Conservation (phyloP, 2,888 invertebrate genomes). For the Ennomos quercinarius region DNA sequence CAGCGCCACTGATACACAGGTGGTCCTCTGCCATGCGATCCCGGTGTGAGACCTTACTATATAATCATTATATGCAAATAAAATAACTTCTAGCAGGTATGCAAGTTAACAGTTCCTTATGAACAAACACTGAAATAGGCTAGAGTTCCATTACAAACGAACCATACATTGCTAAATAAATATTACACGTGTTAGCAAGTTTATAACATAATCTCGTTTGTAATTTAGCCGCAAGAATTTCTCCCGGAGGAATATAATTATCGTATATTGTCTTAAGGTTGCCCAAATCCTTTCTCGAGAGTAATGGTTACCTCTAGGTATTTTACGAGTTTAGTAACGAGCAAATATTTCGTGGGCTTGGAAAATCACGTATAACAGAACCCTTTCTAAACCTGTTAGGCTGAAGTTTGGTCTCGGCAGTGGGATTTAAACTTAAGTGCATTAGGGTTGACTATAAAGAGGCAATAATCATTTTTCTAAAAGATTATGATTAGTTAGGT, state of each 20-base stretch:
- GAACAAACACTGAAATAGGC: too few species aligned
- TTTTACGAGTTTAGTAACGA: constrained; percentile 37
- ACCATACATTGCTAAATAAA: too few species aligned
- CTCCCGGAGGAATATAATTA: constrained; percentile 33
- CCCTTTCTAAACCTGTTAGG: constrained; percentile 8
- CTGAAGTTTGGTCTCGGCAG: background rate
- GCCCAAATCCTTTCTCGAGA: constrained; percentile 40
- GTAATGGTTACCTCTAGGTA: constrained; percentile 40
- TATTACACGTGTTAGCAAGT: constrained; percentile 8
- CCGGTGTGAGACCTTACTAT: too few species aligned
- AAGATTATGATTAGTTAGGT: too few species aligned
- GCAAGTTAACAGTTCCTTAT: too few species aligned
- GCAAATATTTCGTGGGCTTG: constrained; percentile 29
- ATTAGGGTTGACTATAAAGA: constrained; percentile 1
- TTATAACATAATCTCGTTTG: constrained; percentile 18
- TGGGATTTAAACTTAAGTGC: background rate
- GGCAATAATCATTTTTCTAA: too few species aligned
- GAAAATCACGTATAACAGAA: constrained; percentile 23
- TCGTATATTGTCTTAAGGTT: constrained; percentile 41
- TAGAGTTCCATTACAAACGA: too few species aligned
- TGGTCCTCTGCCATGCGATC: too few species aligned
- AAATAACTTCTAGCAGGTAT: too few species aligned
- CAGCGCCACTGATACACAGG: too few species aligned
- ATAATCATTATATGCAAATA: too few species aligned
- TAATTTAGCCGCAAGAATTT: constrained; percentile 23